Conservation (phyloP, 2,797 vertebrate genomes). For the Sebastes umbrosus region DNA sequence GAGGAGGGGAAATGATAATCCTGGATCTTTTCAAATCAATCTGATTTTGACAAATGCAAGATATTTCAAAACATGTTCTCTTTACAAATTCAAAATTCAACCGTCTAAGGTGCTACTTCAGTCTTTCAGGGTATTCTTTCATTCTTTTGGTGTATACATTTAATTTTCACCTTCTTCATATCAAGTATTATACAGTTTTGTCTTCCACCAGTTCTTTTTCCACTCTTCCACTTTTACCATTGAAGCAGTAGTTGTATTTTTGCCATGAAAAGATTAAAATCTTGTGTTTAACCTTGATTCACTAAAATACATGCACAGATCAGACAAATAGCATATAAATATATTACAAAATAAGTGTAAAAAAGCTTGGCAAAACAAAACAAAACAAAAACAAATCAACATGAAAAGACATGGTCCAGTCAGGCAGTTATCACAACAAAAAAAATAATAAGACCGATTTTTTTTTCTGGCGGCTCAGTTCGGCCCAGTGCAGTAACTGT, state of each 20-base stretch:
- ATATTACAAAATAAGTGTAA: conserved; percentile 85
- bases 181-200: conserved; percentile 82
- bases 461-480: conserved; percentile 82
- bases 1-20: conserved; percentile 53
- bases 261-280: conserved; percentile 96
- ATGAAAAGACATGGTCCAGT: conserved; percentile 84
- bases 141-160: conserved; percentile 90
- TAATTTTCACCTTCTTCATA: conserved; percentile 84
- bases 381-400: conserved; percentile 62
- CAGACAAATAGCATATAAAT: conserved; percentile 94
- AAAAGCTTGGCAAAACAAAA: conserved; percentile 81
- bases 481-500: conserved; percentile 85
- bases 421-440: conserved; percentile 83
- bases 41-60: conserved; percentile 77
- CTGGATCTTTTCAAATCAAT: conserved; percentile 72
- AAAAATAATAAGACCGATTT: conserved; percentile 80
- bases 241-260: conserved; percentile 84
- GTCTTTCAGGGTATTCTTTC: conserved; percentile 88
- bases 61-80: conserved; percentile 77
- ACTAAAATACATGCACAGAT: conserved; percentile 95
- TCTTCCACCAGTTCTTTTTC: conserved; percentile 58
- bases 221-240: conserved; percentile 68
- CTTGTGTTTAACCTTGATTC: conserved; percentile 95
- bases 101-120: conserved; percentile 92
- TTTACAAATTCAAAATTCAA: conserved; percentile 79